Conservation (phyloP, 2,113 vertebrate species). For the Ophthalmotilapia sp. region DNA sequence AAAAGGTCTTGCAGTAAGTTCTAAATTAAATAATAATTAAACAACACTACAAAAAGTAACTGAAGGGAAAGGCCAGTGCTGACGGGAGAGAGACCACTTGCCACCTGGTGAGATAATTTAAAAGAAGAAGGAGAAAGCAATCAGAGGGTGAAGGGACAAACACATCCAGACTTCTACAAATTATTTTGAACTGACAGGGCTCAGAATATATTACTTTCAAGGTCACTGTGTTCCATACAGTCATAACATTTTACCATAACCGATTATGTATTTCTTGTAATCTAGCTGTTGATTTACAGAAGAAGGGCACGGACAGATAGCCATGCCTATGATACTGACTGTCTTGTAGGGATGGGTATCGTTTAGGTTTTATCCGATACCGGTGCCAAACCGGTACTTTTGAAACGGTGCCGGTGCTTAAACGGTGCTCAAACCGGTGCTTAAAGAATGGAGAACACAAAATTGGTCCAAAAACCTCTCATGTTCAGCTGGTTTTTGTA, state of each 20-base stretch:
- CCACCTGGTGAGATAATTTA: background rate
- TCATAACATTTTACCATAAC: background rate
- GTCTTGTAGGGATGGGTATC: background rate
- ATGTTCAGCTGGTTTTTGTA: too few relatives aligned
- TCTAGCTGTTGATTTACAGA: background rate
- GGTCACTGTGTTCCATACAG: background rate
- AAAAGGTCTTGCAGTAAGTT: background rate
- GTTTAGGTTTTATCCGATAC: too few relatives aligned
- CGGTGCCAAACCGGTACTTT: too few relatives aligned
- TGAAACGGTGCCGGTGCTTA: too few relatives aligned
- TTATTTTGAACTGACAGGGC: background rate
- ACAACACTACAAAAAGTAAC: background rate
- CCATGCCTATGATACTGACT: background rate
- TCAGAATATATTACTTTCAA: background rate
- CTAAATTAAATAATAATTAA: background rate
- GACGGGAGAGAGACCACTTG: background rate
- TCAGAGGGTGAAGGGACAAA: background rate
- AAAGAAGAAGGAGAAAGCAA: background rate
- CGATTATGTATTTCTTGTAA: background rate
- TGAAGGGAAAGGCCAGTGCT: background rate
- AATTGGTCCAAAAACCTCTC: too few relatives aligned
- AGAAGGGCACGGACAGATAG: background rate
- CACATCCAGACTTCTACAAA: background rate
- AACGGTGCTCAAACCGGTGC: too few relatives aligned
- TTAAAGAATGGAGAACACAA: too few relatives aligned